Percentiles rank a stretch among this genome's conserved stretches.
These are phyloP conservation scores for Planiliza haematocheilus DNA, from an alignment of 2,113 vertebrate species.

Conservation along the genomic window DNA sequence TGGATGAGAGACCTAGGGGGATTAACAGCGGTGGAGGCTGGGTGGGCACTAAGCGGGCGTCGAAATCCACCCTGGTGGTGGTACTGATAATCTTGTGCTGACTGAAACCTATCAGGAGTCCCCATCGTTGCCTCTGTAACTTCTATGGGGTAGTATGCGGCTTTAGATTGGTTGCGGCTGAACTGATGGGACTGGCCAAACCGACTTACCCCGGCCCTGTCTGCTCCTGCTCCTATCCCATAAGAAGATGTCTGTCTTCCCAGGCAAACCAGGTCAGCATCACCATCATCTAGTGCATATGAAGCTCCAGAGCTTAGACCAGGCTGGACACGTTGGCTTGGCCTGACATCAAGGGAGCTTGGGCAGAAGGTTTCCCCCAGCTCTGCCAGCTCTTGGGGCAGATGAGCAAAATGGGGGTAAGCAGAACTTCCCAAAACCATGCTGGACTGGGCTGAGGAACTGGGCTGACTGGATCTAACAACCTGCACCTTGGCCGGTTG, in stretches of 20 bases:
- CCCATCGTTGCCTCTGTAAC: conserved; percentile 80
- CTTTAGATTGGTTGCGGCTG: conserved; percentile 92
- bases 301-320: conserved; percentile 83
- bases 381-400: conserved; percentile 88
- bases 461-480: conserved; percentile 90
- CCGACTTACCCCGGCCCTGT: conserved; percentile 73
- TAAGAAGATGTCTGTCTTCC: conserved; percentile 84
- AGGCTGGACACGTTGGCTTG: conserved; percentile 87
- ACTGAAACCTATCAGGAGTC: conserved; percentile 85
- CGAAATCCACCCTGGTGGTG: conserved; percentile 83
- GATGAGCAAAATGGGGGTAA: conserved; percentile 91
- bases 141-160: conserved; percentile 94
- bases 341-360: conserved; percentile 85
- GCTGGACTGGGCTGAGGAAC: conserved; percentile 65
- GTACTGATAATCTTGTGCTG: conserved; percentile 74
- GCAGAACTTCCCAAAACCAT: conserved; percentile 81
- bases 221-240: conserved; percentile 57
- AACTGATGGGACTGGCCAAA: conserved; percentile 90
- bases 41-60: conserved; percentile 89
- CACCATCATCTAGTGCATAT: conserved; percentile 71
- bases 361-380: conserved; percentile 81
- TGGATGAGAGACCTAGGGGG: conserved; percentile 90
- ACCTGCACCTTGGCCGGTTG: conserved; percentile 93
- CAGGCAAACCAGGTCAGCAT: conserved; percentile 66
- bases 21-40: conserved; percentile 86